A percentile compares a stretch with the other conserved stretches of the same genome.
Conservation (phyloP, 2,113 vertebrate genomes). For the Oryzias javanicus region DNA sequence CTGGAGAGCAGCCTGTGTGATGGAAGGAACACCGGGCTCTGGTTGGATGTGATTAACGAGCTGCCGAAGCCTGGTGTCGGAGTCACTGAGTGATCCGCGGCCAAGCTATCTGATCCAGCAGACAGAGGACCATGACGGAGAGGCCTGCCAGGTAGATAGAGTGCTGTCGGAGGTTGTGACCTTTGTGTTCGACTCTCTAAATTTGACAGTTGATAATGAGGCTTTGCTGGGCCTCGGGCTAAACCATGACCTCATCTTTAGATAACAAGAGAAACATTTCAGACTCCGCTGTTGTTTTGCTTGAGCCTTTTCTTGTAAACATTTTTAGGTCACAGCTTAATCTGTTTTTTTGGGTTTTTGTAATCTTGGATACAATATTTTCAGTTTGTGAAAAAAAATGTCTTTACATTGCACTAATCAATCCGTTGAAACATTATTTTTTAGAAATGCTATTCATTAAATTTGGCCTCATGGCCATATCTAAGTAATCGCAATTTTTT, state of each 20-base stretch:
- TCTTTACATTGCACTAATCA: no score
- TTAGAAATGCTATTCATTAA: background rate
- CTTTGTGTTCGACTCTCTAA: constrained; percentile 67
- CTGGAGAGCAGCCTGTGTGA: constrained; percentile 6
- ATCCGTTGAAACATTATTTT: no score
- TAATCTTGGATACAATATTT: no score
- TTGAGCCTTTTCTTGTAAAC: background rate
- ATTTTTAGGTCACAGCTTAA: no score
- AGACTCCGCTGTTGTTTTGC: background rate
- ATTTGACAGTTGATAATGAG: constrained; percentile 76
- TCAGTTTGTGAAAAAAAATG: no score
- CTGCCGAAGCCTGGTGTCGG: constrained; percentile 63
- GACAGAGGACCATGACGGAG: constrained; percentile 77
- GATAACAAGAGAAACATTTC: constrained; percentile 6
- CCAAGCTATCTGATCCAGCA: constrained; percentile 76
- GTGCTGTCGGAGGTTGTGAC: constrained; percentile 75
- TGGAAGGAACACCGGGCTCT: constrained; percentile 21
- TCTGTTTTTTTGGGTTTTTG: no score
- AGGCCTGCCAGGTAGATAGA: constrained; percentile 71
- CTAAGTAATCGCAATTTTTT: no score
- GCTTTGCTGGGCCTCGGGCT: constrained; percentile 58
- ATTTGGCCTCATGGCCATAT: background rate
- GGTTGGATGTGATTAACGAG: constrained; percentile 71
- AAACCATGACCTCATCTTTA: constrained; percentile 40
- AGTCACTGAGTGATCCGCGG: constrained; percentile 68